Conservation (phyloP, 2,113 vertebrate species). For the Marmota flaviventris region DNA sequence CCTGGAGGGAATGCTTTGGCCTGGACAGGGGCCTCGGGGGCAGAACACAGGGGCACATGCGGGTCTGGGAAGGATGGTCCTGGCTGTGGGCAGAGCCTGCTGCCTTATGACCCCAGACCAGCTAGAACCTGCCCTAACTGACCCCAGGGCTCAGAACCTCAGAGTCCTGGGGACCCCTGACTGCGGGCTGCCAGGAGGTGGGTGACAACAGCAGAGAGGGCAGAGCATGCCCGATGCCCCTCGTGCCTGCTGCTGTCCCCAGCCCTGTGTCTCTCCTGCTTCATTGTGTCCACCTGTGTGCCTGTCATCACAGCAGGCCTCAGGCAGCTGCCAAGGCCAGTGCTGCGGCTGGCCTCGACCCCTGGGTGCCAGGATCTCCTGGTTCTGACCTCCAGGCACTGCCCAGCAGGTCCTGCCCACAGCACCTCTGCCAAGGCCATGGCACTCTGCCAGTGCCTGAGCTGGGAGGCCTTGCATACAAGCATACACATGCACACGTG, state of each 20-base stretch:
- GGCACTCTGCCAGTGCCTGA: background rate
- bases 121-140: background rate
- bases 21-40: no score
- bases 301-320: no score
- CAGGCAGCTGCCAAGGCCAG: background rate
- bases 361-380: fast-evolving
- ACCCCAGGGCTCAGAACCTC: background rate
- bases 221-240: no score
- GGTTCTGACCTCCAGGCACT: background rate
- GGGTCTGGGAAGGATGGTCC: background rate
- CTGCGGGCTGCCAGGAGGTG: background rate
- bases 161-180: background rate
- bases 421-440: background rate
- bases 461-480: background rate
- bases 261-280: no score
- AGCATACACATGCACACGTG: background rate
- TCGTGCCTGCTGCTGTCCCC: fast-evolving
- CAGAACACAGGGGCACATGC: fast-evolving
- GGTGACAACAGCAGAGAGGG: background rate
- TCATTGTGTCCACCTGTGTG: fast-evolving
- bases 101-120: background rate
- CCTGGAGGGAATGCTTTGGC: background rate
- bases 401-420: fast-evolving
- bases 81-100: no score
- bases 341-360: background rate